A percentile compares a stretch with the other conserved stretches of the same genome.
These are phyloP conservation scores for Dynastes grantii DNA, from an alignment of 2,888 invertebrate species.

Conservation along the genomic window DNA sequence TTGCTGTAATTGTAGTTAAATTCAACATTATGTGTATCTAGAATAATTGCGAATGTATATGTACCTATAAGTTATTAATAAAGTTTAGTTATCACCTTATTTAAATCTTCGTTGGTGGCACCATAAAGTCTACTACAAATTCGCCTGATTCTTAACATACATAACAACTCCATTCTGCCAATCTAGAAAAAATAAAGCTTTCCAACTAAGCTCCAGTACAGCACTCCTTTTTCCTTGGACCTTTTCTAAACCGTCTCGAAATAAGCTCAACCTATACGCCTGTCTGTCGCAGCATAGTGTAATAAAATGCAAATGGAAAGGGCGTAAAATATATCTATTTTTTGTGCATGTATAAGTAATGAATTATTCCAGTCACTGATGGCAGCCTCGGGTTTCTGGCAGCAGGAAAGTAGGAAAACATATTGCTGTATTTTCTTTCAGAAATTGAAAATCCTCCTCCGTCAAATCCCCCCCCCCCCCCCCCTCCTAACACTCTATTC, in stretches of 20 bases:
- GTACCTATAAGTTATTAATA: no score
- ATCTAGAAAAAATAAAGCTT: no score
- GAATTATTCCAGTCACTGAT: conserved; percentile 36
- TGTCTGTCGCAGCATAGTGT: conserved; percentile 10
- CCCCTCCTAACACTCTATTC: conserved; percentile 15
- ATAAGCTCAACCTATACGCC: no score
- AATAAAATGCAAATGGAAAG: conserved; percentile 38
- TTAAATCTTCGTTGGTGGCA: no score
- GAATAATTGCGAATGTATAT: no score
- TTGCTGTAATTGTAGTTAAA: no score
- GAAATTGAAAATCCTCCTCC: conserved; percentile 29
- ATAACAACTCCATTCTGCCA: no score
- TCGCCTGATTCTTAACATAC: no score
- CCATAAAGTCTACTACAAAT: no score
- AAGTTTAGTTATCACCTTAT: not conserved
- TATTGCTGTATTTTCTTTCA: conserved; percentile 42
- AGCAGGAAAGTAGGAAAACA: not conserved
- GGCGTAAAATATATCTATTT: conserved; percentile 24
- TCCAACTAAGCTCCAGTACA: no score
- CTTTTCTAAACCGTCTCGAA: not conserved
- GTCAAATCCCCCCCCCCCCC: not conserved
- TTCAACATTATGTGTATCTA: no score
- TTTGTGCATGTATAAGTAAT: conserved; percentile 37
- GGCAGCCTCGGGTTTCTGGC: not conserved
- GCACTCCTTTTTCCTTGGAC: not conserved